Base-by-base conservation (phyloP, 2,888 invertebrate genomes). In the Cheilosia vernalis region DNA sequence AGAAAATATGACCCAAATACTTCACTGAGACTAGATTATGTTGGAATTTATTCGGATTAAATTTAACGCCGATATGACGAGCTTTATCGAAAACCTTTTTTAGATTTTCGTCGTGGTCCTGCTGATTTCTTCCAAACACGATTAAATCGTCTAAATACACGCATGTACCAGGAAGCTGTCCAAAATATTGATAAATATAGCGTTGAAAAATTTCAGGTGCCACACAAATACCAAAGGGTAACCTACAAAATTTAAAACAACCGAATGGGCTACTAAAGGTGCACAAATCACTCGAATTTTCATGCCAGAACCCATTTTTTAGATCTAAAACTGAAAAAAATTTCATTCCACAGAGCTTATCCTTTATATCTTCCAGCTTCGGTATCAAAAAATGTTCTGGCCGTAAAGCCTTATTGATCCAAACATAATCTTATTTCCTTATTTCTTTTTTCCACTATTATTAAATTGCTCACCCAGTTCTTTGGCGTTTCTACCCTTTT, bases 131-230 rank as follows among this genome's bases (percentile, higher is more conserved):
- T 21, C 64, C 64, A 66, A n/a, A 40, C 15, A 66, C 27, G 15
- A 66, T 49, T n/a, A 55, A 53, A 66, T 66, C 53, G 21, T 42
- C 66, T 21, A 66, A 37, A 66, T 53, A 66, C 15, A 66, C 53
- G 5, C 33, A 53, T 30, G 21, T 24, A 33, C n/a, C 53, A 40
- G 42, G 66, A 27, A 55, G 42, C 6, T 55, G 15, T 4, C 49
- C 60, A 37, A 60, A 70, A 60, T 67, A 40, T 67, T 67, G 37
- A 51, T 37, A 49, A 21, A 51, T 53, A n/a, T 55, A 67, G 4
- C 44, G 53, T 19, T 67, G 67, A 42, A 67, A 55, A 19, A 67
- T 55, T 42, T 55, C 42, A 30, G 53, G 40, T 9, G 66, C 53
- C 2, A 53, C 53, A 40, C 17, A 17, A 27, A 66, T 66, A 9